These are phyloP conservation scores for Elanoides forficatus DNA, from an alignment of 2,113 vertebrate genomes.

Conservation along the genomic window DNA sequence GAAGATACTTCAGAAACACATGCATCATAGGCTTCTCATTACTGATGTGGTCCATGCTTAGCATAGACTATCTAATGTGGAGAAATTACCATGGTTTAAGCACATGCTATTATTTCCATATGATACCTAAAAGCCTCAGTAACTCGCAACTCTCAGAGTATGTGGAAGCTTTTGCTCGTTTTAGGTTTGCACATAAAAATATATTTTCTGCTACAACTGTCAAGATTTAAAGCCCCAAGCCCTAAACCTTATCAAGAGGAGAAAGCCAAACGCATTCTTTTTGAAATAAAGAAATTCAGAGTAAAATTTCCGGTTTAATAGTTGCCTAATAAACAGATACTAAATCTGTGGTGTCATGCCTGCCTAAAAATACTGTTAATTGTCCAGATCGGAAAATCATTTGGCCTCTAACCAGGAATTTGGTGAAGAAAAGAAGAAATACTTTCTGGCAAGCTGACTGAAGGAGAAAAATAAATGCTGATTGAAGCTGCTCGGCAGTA, in stretches of 20 bases:
- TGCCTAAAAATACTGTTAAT: neutral
- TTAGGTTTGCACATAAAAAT: neutral
- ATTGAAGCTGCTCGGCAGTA: conserved; percentile 50
- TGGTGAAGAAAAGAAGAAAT: neutral
- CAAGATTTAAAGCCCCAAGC: neutral
- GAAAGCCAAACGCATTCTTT: neutral
- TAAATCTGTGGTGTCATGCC: neutral
- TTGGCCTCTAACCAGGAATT: neutral
- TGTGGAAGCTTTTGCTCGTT: neutral
- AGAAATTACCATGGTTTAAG: neutral
- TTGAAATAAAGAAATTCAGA: neutral
- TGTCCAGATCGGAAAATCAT: neutral
- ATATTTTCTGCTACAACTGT: neutral
- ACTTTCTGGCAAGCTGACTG: conserved; percentile 23
- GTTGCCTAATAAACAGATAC: neutral
- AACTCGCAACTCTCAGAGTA: neutral
- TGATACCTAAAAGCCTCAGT: neutral
- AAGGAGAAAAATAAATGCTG: conserved; percentile 40
- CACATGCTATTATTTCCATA: neutral
- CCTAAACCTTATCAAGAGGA: neutral
- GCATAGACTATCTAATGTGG: neutral
- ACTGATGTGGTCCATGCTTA: neutral
- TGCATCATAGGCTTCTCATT: neutral
- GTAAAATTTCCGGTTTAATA: neutral
- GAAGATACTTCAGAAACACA: neutral